These are phyloP conservation scores for Smittia aterrima DNA, from an alignment of 2,888 invertebrate species.

Conservation along the genomic window DNA sequence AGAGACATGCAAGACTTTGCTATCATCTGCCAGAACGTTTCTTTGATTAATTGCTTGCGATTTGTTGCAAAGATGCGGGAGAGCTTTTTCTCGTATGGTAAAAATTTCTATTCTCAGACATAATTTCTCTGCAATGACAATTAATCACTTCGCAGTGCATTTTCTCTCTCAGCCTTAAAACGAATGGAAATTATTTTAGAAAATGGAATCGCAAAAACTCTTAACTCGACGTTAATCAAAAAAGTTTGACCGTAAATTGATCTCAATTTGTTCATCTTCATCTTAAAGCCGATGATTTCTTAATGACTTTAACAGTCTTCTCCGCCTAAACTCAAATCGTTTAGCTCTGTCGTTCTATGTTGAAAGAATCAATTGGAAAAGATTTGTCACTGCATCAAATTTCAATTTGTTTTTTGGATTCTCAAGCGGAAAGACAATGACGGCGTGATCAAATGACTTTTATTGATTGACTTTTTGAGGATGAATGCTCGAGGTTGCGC, in stretches of 20 bases:
- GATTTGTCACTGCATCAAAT: not conserved
- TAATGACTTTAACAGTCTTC: conserved; percentile 34
- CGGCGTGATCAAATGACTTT: not conserved
- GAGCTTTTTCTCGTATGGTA: not conserved
- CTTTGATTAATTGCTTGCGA: conserved; percentile 39
- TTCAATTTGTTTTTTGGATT: not conserved
- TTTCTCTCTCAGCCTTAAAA: not conserved
- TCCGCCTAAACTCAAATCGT: not conserved
- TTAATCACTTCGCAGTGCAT: conserved; percentile 31
- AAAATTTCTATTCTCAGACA: conserved; percentile 7
- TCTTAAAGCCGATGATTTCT: not conserved
- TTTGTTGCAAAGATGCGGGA: conserved; percentile 1
- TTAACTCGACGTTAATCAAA: not conserved
- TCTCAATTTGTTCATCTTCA: conserved; percentile 23
- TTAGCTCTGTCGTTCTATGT: not conserved
- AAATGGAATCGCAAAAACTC: not conserved
- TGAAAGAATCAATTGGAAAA: not conserved
- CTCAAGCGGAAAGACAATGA: not conserved
- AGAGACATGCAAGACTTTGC: not conserved
- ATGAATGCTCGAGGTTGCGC: not conserved
- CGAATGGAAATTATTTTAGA: not conserved
- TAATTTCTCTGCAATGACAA: not conserved
- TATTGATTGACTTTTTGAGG: not conserved
- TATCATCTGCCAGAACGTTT: conserved; percentile 35
- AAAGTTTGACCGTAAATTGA: conserved; percentile 29